Conservation (phyloP, 2,888 invertebrate genomes). For the Melikaiella ostensackeni region DNA sequence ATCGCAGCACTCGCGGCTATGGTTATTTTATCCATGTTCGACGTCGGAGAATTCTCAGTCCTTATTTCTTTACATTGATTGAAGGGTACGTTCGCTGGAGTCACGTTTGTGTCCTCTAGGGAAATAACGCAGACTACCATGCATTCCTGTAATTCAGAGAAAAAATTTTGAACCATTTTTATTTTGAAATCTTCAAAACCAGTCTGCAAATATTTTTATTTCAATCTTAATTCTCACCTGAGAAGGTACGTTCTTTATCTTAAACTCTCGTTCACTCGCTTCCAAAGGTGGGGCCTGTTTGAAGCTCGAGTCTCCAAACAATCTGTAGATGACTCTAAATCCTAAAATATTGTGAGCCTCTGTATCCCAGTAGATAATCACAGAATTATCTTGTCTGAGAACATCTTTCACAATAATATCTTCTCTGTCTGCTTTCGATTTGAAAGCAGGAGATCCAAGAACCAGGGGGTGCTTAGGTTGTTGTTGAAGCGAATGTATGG, state of each 20-base stretch:
- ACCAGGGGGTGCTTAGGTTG: conserved; percentile 85
- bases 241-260: conserved; percentile 94
- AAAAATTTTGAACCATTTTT: neutral
- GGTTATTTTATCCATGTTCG: conserved; percentile 96
- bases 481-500: conserved; percentile 70
- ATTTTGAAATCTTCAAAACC: neutral
- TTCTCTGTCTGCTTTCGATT: conserved; percentile 83
- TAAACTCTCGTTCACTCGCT: conserved; percentile 93
- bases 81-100: conserved; percentile 91
- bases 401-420: conserved; percentile 93
- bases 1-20: conserved; percentile 96
- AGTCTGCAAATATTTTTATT: neutral
- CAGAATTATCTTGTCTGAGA: conserved; percentile 90
- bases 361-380: conserved; percentile 95
- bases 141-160: conserved; percentile 84
- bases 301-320: conserved; percentile 93
- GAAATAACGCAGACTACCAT: conserved; percentile 96
- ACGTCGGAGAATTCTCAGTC: conserved; percentile 88
- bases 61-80: conserved; percentile 93
- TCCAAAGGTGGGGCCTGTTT: conserved; percentile 94
- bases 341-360: conserved; percentile 89
- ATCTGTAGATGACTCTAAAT: conserved; percentile 80
- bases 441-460: conserved; percentile 83
- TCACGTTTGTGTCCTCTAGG: conserved; percentile 91
- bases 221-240: conserved; percentile 80